Base-by-base conservation (phyloP, 2,888 invertebrate genomes). In the Spodoptera picta region DNA sequence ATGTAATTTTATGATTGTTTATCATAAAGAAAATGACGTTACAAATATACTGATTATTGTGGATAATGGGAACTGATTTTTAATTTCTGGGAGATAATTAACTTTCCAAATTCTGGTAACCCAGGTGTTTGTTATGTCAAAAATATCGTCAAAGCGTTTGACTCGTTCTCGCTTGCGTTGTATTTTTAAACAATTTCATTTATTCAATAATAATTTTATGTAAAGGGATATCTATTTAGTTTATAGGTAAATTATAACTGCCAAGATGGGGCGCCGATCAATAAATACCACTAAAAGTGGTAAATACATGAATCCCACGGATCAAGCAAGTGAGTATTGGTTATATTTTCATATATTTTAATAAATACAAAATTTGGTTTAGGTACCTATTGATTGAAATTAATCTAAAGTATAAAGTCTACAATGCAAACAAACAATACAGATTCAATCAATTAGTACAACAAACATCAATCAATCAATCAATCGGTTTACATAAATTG, bases 281-380 rank as follows among this genome's bases (percentile, higher is more conserved):
- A 99, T 99, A 83, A 99, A 99, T 95, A 99, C 99, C 97, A 99
- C 99, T 59, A 99, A 99, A 96, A 99, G 99, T 98, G 99, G 99
- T 90, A 99, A 99, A 96, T 99, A 98, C 86, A 99, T 99, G 99
- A 99, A 99, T 94, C 99, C 99, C 46, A 99, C 99, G 5, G 99
- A 99, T 92, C 99, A 99, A 97, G 99, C 99, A 66, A 96, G 99
- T 98, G 96, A 97, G 98, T 97, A 84, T 79, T 68, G 64, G 68
- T 66, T 76, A 70, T 65, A 58, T 64, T 62, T 57, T 58, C 31
- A 4, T 52, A 2, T 1, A 19, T 48, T 51, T 42, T 4, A 10
- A 11, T 6, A 47, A 47, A 7, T n/a, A 5, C 2, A 12, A 12
- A n/a, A 36, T 6, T 36, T 9, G 7, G 36, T 9, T 36, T 36